These are phyloP conservation scores for Castor canadensis DNA, from an alignment of 2,113 vertebrate species.

Conservation along the genomic window DNA sequence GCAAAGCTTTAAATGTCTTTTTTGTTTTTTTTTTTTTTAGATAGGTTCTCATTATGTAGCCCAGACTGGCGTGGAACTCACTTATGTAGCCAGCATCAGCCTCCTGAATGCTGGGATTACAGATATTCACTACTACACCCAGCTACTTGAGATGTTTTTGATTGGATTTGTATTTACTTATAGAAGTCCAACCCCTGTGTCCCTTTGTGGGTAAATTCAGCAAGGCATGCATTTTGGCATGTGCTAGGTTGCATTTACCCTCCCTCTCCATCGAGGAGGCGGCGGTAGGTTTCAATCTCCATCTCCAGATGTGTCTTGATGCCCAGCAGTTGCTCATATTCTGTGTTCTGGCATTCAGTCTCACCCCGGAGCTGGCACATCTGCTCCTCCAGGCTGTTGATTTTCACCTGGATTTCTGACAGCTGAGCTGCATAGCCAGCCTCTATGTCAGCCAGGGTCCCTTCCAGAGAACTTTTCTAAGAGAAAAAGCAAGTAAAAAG, in stretches of 20 bases:
- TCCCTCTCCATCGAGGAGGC: conserved; percentile 77
- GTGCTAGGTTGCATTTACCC: not conserved
- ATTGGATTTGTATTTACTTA: not conserved
- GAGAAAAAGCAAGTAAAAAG: not conserved
- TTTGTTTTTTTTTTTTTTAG: no score
- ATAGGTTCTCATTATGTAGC: no score
- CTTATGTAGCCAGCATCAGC: no score
- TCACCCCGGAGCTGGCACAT: conserved; percentile 82
- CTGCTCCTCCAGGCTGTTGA: conserved; percentile 86
- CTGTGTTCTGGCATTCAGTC: conserved; percentile 84
- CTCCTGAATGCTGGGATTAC: no score
- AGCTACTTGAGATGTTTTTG: not conserved
- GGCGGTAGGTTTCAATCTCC: conserved; percentile 83
- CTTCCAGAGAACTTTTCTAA: conserved; percentile 90
- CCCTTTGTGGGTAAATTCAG: not conserved
- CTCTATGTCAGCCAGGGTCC: conserved; percentile 87
- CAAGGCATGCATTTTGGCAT: accelerated
- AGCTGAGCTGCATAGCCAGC: conserved; percentile 82
- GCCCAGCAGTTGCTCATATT: conserved; percentile 85
- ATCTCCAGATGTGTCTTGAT: conserved; percentile 82
- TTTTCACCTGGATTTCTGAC: conserved; percentile 82
- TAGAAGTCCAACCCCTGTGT: not conserved
- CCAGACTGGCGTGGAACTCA: no score
- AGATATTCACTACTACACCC: no score
- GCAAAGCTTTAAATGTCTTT: not conserved